phyloP scores from a whole-genome alignment of 2,797 vertebrate genomes.

The Urophycis tenuis region DNA sequence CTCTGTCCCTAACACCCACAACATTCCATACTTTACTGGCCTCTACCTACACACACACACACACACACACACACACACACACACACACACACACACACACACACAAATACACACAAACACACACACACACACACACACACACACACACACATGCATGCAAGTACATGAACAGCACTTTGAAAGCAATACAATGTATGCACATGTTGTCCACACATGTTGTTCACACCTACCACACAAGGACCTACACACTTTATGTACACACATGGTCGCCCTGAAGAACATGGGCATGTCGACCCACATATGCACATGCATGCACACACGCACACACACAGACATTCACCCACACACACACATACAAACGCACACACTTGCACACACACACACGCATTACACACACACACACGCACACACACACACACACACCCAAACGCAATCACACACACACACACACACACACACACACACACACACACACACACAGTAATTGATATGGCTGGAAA shows the following conservation, averaged over 20 bases:
- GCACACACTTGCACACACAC: neutral
- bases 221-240: no score
- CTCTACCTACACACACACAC: neutral
- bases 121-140: conserved; percentile 11
- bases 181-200: no score
- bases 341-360: neutral
- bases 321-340: neutral
- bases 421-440: neutral
- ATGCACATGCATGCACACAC: neutral
- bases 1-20: neutral
- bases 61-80: neutral
- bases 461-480: no score
- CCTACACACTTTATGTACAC: no score
- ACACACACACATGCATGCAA: neutral
- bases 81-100: conserved; percentile 3
- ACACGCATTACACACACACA: neutral
- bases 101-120: neutral
- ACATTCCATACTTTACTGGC: neutral
- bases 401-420: no score
- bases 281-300: neutral
- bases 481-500: no score
- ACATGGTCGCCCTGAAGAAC: no score
- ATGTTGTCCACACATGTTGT: no score
- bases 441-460: no score
- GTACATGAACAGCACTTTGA: neutral